Conservation (phyloP, 2,888 invertebrate species). For the Geotrupes spiniger region DNA sequence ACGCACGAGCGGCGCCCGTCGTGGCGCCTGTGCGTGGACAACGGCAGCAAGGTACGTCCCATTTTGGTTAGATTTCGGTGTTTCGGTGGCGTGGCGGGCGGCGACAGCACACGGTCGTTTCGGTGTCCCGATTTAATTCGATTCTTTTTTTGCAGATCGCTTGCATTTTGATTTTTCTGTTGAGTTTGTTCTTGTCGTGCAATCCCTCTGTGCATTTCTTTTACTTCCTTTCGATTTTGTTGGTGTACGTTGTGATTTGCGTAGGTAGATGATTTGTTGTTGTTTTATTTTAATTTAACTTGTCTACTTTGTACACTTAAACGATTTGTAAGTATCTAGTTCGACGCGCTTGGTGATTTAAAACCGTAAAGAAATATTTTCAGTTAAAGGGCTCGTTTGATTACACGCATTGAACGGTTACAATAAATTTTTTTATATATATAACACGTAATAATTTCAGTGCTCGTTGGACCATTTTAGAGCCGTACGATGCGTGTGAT, state of each 20-base stretch:
- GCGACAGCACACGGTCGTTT: too few relatives aligned
- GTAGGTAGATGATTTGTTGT: conserved; percentile 8
- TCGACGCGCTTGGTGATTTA: too few relatives aligned
- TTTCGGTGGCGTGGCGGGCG: not conserved
- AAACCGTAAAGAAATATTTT: too few relatives aligned
- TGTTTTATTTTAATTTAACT: conserved; percentile 6
- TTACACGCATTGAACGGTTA: too few relatives aligned
- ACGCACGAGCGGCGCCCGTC: conserved; percentile 80
- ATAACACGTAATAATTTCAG: too few relatives aligned
- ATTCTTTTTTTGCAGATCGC: conserved; percentile 33
- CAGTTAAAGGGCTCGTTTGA: too few relatives aligned
- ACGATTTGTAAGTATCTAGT: too few relatives aligned
- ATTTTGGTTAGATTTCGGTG: conserved; percentile 1
- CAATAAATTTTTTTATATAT: too few relatives aligned
- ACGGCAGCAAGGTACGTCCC: conserved; percentile 75
- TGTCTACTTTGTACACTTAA: not conserved
- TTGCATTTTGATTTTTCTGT: conserved; percentile 32
- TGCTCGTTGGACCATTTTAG: too few relatives aligned
- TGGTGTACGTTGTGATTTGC: conserved; percentile 15
- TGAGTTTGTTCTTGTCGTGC: conserved; percentile 41
- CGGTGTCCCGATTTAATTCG: too few relatives aligned
- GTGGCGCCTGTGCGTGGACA: conserved; percentile 86
- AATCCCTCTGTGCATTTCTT: conserved; percentile 39
- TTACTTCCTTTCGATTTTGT: conserved; percentile 33
- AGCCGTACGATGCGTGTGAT: too few relatives aligned